Base-by-base conservation (phyloP, 2,888 invertebrate species). In the Diarsia dahlii region DNA sequence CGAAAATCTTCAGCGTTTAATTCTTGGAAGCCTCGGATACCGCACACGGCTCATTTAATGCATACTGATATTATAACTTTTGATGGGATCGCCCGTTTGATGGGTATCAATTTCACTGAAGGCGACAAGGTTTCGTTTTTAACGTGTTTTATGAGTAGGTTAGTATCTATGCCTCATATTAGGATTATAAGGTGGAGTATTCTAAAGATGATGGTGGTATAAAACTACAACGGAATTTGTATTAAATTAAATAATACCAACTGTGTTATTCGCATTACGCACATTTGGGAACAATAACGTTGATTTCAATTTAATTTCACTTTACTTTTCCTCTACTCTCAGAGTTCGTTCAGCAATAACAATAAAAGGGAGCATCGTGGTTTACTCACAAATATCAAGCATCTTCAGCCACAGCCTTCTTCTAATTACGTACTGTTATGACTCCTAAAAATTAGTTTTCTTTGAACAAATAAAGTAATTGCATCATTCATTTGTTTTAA, bases 1-100 rank as follows among this genome's bases (percentile, higher is more conserved):
- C 85, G 91, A 90, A 92, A 93, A 93, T 92, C 92, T 93, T 91
- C 88, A 89, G 88, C 88, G 86, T 91, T 92, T 90, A 92, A 93
- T 93, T 93, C 93, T 91, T 91, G 86, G 80, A 87, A 87, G 89
- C 86, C 84, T 87, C 78, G 88, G 89, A 89, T 90, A 86, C 89
- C 88, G 87, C 85, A 85, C 88, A 89, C 88, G 90, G 90, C 85
- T 91, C 91, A 92, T 92, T 92, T 89, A 91, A 90, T 92, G 91
- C 91, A 92, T 92, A 91, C 90, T 91, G 89, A 92, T 91, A 90
- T 91, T 85, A 88, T 86, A 89, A 89, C 85, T 89, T 90, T 86
- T 87, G 88, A 87, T 85, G 73, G 78, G 80, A 74, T 85, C 73
- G 63, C 71, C 34, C 34, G 20, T 69, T 82, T 74, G 78, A 82